Evolutionary conservation across 2,797 vertebrate genomes (phyloP).

Genomic region (Sternotherus odoratus): DNA sequence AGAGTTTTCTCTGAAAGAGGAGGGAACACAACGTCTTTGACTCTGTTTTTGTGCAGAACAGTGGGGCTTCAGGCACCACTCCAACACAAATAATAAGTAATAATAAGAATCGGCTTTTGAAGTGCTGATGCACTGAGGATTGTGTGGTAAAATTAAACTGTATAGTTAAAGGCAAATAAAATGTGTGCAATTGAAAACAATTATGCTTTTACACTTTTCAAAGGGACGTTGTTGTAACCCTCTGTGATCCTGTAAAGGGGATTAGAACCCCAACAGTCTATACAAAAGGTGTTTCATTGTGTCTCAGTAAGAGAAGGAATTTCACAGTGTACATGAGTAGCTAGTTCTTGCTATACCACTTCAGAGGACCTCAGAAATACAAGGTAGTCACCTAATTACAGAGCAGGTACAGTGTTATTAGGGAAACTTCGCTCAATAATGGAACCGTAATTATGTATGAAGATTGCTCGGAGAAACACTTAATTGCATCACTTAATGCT

Average conservation of each 20-base stretch:
- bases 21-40: not conserved
- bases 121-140: rapidly evolving
- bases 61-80: rapidly evolving
- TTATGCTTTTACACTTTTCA: not conserved
- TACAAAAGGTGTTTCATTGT: constrained; percentile 29
- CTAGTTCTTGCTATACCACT: constrained; percentile 49
- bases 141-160: not conserved
- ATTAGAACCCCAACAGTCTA: constrained; percentile 24
- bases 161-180: constrained; percentile 11
- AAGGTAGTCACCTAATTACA: constrained; percentile 72
- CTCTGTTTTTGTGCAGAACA: not conserved
- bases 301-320: constrained; percentile 46
- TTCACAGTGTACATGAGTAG: not conserved
- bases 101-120: not conserved
- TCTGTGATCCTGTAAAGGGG: not conserved
- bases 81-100: not conserved
- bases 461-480: constrained; percentile 71
- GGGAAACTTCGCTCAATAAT: constrained; percentile 51
- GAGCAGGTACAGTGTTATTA: constrained; percentile 69
- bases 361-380: constrained; percentile 26
- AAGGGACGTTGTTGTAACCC: not conserved
- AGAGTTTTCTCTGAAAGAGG: not conserved
- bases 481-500: constrained; percentile 71
- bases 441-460: constrained; percentile 68
- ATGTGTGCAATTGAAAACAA: not conserved